A percentile compares a stretch with the other conserved stretches of the same genome.
Conservation (phyloP, 2,888 invertebrate genomes). For the Drosophila colorata region DNA sequence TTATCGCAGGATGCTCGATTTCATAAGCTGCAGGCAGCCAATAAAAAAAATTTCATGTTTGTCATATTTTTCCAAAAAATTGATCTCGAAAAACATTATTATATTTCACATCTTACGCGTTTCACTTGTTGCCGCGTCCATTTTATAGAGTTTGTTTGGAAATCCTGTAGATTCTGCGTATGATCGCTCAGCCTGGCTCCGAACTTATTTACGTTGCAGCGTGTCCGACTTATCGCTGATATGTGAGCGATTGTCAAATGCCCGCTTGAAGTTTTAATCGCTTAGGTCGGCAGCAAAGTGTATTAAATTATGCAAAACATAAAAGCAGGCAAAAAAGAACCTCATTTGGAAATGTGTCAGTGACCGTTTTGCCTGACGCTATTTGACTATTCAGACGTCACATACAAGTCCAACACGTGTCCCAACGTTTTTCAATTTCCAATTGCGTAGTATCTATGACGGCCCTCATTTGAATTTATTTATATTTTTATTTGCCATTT, state of each 20-base stretch:
- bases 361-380: conserved; percentile 14
- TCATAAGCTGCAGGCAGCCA: conserved; percentile 1
- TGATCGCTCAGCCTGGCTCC: background rate
- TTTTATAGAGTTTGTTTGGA: conserved; percentile 5
- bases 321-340: conserved; percentile 2
- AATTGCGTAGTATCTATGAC: conserved; percentile 2
- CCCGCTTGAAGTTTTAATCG: conserved; percentile 34
- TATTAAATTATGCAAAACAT: conserved; percentile 38
- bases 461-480: too few species aligned
- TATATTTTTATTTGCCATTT: conserved; percentile 24
- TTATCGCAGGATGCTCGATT: conserved; percentile 50
- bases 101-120: background rate
- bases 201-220: conserved; percentile 31
- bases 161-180: background rate
- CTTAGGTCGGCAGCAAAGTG: background rate
- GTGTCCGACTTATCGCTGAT: conserved; percentile 34
- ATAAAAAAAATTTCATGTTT: background rate
- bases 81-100: background rate
- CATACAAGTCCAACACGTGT: background rate
- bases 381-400: conserved; percentile 33
- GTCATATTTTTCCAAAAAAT: background rate
- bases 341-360: conserved; percentile 18
- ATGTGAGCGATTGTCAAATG: conserved; percentile 37
- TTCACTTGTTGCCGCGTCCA: conserved; percentile 38
- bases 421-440: background rate